Base-by-base conservation (phyloP, 1,140 invertebrate species). In the Conus betulinus region DNA sequence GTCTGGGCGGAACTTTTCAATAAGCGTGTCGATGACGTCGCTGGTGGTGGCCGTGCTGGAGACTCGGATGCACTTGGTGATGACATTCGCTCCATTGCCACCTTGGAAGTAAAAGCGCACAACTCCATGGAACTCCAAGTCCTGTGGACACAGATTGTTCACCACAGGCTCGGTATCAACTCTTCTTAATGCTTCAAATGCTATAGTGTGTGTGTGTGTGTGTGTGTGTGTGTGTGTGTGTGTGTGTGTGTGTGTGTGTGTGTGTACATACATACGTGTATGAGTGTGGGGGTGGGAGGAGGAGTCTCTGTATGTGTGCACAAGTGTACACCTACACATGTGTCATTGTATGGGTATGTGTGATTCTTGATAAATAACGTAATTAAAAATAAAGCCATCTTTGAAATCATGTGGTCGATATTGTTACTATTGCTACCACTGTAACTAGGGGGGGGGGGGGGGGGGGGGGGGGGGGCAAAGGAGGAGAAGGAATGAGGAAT, bases 1-100 rank as follows among this genome's bases (percentile, higher is more conserved):
- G 96, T 99, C 99, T 55, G 99, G 99, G 94, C 99, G 97, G 96
- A 99, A 99, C 96, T 99, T 99, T 96, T 99, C 99, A 90, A 99
- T 98, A 82, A 99, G 96, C 0, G 98, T 99, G 95, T 98, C 97
- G 92, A 99, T 98, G 81, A 99, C 98, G 94, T 98, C 98, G 93
- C 97, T 96, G 78, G 98, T 98, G 23, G 98, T 99, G 15, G 99
- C 99, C 90, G 98, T 98, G 82, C 98, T 99, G 52, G 98, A 97
- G 17, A 99, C 99, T 88, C 99, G 97, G 90, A 99, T 98, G 95
- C 99, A 99, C 96, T 99, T 99, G 63, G 99, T 99, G n/a, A 98
- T 98, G 76, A 99, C 98, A 96, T 99, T 99, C 71, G 92, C 95
- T 74, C 94, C 95, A 85, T 93, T 94, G 76, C 93, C 95, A 74